phyloP scores from a whole-genome alignment of 1,140 invertebrate genomes.

The Drosophila baimaii region DNA sequence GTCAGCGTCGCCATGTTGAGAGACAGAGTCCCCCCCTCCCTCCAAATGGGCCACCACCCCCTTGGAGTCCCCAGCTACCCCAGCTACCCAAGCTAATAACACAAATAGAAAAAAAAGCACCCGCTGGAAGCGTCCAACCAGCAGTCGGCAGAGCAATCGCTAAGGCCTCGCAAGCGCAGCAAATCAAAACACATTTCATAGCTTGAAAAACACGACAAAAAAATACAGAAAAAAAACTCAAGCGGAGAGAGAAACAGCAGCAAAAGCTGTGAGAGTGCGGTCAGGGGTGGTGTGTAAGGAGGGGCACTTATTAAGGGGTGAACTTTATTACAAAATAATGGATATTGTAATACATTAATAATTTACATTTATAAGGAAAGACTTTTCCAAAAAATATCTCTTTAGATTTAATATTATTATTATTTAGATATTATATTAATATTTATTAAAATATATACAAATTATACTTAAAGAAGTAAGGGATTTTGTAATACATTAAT shows the following conservation, averaged over 20 bases:
- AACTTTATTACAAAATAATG: background rate
- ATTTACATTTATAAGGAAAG: too few relatives aligned
- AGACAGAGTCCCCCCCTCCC: conserved; percentile 27
- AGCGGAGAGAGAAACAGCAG: conserved; percentile 31
- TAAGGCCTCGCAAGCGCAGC: conserved; percentile 78
- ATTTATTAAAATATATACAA: too few relatives aligned
- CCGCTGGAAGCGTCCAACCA: conserved; percentile 62
- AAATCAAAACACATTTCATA: conserved; percentile 83
- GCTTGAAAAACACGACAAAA: conserved; percentile 39
- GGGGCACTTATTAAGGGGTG: background rate
- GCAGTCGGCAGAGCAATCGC: conserved; percentile 60
- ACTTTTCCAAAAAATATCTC: too few relatives aligned
- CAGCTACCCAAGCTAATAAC: conserved; percentile 7
- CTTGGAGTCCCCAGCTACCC: conserved; percentile 8
- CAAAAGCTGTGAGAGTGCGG: conserved; percentile 17
- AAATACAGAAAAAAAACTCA: conserved; percentile 19
- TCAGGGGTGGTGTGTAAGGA: conserved; percentile 9
- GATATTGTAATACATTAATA: too few relatives aligned
- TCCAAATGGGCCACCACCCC: background rate
- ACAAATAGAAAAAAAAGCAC: conserved; percentile 10
- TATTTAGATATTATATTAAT: too few relatives aligned
- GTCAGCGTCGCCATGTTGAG: conserved; percentile 74
- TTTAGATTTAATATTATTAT: too few relatives aligned
- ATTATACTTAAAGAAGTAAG: too few relatives aligned
- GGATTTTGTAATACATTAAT: too few relatives aligned